A percentile compares a stretch with the other conserved stretches of the same genome.
Conservation (phyloP, 1,140 invertebrate genomes). For the Zaprionus lachaisei region DNA sequence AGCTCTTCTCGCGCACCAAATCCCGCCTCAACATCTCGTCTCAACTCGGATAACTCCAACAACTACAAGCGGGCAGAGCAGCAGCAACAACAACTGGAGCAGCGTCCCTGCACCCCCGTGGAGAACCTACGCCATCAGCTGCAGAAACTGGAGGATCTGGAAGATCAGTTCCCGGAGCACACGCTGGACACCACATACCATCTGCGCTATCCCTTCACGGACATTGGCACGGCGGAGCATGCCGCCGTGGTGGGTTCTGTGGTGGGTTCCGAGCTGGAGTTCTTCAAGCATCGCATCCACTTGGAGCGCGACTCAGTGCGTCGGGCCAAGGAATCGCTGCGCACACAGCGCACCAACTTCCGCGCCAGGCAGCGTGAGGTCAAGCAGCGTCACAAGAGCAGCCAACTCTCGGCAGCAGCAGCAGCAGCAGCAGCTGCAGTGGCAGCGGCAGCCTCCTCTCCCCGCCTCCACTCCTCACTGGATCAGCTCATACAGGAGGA, state of each 20-base stretch:
- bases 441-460: conserved; percentile 46
- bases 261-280: conserved; percentile 89
- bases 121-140: conserved; percentile 91
- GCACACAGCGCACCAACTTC: conserved; percentile 82
- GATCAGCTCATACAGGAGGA: conserved; percentile 89
- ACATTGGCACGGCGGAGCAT: conserved; percentile 85
- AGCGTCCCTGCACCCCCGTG: conserved; percentile 88
- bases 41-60: conserved; percentile 84
- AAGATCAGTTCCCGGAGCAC: conserved; percentile 90
- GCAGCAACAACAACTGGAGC: conserved; percentile 32
- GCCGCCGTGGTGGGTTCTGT: conserved; percentile 53
- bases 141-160: conserved; percentile 91
- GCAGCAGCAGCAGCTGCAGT: conserved; percentile 31
- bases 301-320: conserved; percentile 91
- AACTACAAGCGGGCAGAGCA: conserved; percentile 49
- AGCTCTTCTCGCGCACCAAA: conserved; percentile 88
- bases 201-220: conserved; percentile 90
- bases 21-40: conserved; percentile 87
- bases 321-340: conserved; percentile 89
- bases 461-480: conserved; percentile 85
- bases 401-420: conserved; percentile 40
- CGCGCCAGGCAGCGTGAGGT: conserved; percentile 75
- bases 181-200: conserved; percentile 90
- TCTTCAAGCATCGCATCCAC: conserved; percentile 91
- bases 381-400: conserved; percentile 73